A percentile compares a stretch with the other conserved stretches of the same genome.
phyloP scores from a whole-genome alignment of 2,113 vertebrate species.

The Notarius quadriscutis region DNA sequence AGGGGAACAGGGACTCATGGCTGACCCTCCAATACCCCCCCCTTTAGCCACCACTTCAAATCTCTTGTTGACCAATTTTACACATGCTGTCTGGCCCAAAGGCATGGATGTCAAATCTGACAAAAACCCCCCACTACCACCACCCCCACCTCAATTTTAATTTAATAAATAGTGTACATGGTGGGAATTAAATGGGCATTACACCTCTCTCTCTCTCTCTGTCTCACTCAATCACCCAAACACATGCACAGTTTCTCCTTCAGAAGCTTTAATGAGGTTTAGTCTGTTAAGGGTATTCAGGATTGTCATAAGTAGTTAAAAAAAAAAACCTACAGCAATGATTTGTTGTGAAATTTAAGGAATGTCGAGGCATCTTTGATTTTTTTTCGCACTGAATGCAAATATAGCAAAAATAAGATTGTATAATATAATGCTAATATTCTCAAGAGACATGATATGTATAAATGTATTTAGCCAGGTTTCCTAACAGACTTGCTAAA shows the following conservation, averaged over 20 bases:
- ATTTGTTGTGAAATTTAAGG: constrained; percentile 15
- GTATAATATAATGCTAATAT: background rate
- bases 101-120: constrained; percentile 88
- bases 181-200: constrained; percentile 99
- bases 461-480: background rate
- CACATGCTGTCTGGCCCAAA: constrained; percentile 91
- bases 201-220: constrained; percentile 63
- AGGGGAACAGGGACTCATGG: constrained; percentile 79
- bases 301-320: constrained; percentile 22
- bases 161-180: constrained; percentile 98
- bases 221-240: constrained; percentile 1
- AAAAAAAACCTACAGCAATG: background rate
- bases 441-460: background rate
- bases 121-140: constrained; percentile 61
- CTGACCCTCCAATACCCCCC: constrained; percentile 80
- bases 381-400: background rate
- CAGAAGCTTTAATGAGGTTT: constrained; percentile 28
- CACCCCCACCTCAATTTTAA: constrained; percentile 78
- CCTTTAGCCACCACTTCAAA: constrained; percentile 71
- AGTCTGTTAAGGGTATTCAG: constrained; percentile 19
- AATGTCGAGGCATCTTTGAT: background rate
- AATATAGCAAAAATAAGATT: background rate
- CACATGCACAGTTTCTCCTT: background rate
- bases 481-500: background rate
- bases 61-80: constrained; percentile 99